Evolutionary conservation across 2,888 invertebrate genomes (phyloP).

Genomic region (Myopa tessellatipennis): DNA sequence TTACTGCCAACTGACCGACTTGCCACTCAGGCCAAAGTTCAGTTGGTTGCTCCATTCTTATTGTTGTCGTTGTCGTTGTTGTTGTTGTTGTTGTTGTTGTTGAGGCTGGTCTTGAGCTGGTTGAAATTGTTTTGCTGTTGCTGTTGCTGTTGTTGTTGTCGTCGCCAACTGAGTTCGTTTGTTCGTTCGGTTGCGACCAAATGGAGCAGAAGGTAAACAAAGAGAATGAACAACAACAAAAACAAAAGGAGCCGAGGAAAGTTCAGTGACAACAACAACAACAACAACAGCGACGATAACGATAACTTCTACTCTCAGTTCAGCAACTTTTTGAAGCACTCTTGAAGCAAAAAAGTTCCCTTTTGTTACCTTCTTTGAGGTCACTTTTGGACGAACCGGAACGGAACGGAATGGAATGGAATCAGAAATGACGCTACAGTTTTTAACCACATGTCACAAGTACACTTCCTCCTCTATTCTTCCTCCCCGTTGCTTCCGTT

Average conservation of each 20-base stretch:
- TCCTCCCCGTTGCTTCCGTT: background rate
- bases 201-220: conserved; percentile 13
- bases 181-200: background rate
- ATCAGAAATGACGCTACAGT: too few relatives aligned
- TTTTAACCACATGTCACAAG: background rate
- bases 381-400: too few relatives aligned
- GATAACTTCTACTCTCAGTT: too few relatives aligned
- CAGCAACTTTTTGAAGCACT: too few relatives aligned
- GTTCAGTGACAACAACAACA: too few relatives aligned
- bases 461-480: background rate
- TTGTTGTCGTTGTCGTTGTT: conserved; percentile 4
- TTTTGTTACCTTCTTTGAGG: too few relatives aligned
- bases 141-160: background rate
- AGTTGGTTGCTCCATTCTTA: too few relatives aligned
- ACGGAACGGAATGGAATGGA: too few relatives aligned
- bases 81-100: background rate
- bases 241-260: background rate
- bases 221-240: background rate
- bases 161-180: conserved; percentile 6
- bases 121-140: conserved; percentile 7
- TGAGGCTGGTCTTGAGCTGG: conserved; percentile 13
- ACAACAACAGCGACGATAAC: too few relatives aligned
- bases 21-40: conserved; percentile 15
- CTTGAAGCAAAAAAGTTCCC: too few relatives aligned
- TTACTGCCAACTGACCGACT: conserved; percentile 31